phyloP scores from a whole-genome alignment of 2,888 invertebrate species.

The Sphaerophoria rueppellii region DNA sequence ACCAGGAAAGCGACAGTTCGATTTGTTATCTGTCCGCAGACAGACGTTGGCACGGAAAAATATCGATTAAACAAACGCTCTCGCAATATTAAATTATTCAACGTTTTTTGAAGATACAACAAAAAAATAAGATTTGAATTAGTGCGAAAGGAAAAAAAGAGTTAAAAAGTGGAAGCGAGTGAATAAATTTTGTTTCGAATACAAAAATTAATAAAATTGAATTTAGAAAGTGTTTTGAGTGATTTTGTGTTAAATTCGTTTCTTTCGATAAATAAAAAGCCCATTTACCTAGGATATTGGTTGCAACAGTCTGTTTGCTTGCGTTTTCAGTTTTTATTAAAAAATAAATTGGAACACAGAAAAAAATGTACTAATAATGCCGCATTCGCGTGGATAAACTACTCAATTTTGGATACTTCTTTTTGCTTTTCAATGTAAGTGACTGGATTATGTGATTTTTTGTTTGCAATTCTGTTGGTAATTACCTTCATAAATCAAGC shows the following conservation, averaged over 20 bases:
- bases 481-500: constrained; percentile 2
- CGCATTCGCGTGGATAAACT: constrained; percentile 64
- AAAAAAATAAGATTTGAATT: constrained; percentile 21
- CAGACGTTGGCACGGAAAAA: constrained; percentile 70
- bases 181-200: constrained; percentile 26
- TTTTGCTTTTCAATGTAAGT: constrained; percentile 38
- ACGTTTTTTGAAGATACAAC: background rate
- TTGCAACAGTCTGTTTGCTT: constrained; percentile 42
- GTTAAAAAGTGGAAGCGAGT: constrained; percentile 34
- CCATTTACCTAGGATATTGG: constrained; percentile 68
- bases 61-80: constrained; percentile 35
- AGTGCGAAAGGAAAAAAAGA: constrained; percentile 36
- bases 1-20: constrained; percentile 73
- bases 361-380: constrained; percentile 53
- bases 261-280: constrained; percentile 16
- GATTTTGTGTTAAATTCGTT: background rate
- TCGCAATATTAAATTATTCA: background rate
- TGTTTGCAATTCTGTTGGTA: constrained; percentile 3
- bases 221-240: constrained; percentile 43
- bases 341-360: constrained; percentile 46
- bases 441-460: background rate
- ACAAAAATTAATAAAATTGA: constrained; percentile 17
- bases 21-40: constrained; percentile 69
- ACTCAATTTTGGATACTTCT: constrained; percentile 53
- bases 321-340: constrained; percentile 6